A percentile compares a stretch with the other conserved stretches of the same genome.
Evolutionary conservation across 2,113 vertebrate species (phyloP).

Genomic region (Paedocypris sp.): DNA sequence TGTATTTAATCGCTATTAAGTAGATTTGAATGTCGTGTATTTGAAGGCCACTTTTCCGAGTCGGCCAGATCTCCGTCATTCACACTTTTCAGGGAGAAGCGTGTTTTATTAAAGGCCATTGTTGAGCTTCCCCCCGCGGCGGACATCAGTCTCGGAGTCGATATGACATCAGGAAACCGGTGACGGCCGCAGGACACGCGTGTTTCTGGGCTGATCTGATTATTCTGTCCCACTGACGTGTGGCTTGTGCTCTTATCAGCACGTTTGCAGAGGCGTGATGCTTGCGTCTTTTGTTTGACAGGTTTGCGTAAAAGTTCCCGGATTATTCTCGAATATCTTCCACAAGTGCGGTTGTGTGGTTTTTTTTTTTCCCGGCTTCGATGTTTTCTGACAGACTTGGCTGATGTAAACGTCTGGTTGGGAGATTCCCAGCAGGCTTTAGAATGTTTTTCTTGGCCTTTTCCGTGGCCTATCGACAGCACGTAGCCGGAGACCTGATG

Average conservation of each 20-base stretch:
- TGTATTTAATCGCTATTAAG: too few relatives aligned
- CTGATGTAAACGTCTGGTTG: background rate
- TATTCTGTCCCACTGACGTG: background rate
- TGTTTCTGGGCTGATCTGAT: slow-evolving; percentile 3
- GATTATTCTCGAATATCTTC: too few relatives aligned
- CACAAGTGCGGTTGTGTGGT: too few relatives aligned
- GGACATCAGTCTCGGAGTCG: background rate
- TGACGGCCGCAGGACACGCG: background rate
- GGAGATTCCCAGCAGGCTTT: background rate
- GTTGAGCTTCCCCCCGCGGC: background rate
- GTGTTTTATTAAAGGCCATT: background rate
- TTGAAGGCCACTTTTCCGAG: too few relatives aligned
- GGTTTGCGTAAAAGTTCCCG: too few relatives aligned
- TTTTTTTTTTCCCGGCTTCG: too few relatives aligned
- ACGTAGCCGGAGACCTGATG: background rate
- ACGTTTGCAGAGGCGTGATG: slow-evolving; percentile 19
- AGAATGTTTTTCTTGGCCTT: background rate
- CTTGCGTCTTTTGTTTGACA: background rate
- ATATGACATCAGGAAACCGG: slow-evolving; percentile 5
- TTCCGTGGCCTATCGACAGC: background rate
- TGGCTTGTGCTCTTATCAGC: slow-evolving; percentile 26
- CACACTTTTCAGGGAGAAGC: background rate
- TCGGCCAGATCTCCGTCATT: too few relatives aligned
- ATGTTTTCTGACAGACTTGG: too few relatives aligned
- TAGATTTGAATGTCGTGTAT: too few relatives aligned